These are phyloP conservation scores for Rhyacichthys aspro DNA, from an alignment of 2,797 vertebrate species.

Conservation along the genomic window DNA sequence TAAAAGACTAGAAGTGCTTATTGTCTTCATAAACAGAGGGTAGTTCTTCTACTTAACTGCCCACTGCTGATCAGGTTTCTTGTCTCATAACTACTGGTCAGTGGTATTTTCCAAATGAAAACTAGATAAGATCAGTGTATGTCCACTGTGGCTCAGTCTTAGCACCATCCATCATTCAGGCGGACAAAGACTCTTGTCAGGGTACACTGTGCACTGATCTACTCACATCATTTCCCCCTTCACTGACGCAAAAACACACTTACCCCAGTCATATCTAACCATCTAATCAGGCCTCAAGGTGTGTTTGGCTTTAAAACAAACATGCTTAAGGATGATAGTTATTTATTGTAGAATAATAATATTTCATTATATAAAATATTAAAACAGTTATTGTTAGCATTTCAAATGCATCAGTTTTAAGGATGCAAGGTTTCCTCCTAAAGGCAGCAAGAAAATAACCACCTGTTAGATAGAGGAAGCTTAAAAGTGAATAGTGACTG, in stretches of 20 bases:
- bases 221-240: conserved; percentile 70
- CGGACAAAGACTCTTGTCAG: conserved; percentile 89
- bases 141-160: conserved; percentile 76
- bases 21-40: conserved; percentile 44
- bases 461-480: too few relatives aligned
- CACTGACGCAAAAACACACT: conserved; percentile 11
- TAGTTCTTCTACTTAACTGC: conserved; percentile 34
- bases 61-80: conserved; percentile 64
- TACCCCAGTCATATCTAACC: conserved; percentile 37
- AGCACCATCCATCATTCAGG: conserved; percentile 85
- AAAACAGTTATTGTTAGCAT: background rate
- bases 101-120: conserved; percentile 72
- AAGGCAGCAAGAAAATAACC: too few relatives aligned
- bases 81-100: conserved; percentile 64
- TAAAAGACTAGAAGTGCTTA: conserved; percentile 37
- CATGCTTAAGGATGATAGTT: background rate
- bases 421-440: too few relatives aligned
- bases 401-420: too few relatives aligned
- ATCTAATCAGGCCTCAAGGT: conserved; percentile 52
- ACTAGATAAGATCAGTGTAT: conserved; percentile 83
- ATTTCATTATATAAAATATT: background rate
- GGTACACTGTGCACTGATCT: conserved; percentile 72
- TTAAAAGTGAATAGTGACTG: too few relatives aligned
- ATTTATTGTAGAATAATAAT: too few relatives aligned
- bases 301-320: conserved; percentile 29